Evolutionary conservation across 92 coral and sea anemone species (phyloP).

Genomic region (Epizoanthus scotinus): DNA sequence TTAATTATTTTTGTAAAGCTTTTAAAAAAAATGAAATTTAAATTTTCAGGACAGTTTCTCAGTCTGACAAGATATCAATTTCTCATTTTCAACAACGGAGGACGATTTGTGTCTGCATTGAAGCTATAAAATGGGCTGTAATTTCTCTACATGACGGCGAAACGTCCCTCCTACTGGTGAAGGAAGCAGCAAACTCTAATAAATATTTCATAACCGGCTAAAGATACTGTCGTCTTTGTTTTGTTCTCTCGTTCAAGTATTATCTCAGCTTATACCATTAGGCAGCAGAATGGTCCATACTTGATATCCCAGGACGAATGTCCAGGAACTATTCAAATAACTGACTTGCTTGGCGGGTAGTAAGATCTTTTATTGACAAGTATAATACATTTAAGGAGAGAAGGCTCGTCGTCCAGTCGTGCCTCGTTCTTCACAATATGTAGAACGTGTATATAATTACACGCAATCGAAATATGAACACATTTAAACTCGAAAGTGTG

Average conservation of each 20-base stretch:
- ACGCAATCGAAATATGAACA: neutral
- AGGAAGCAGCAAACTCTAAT: slow-evolving; percentile 43
- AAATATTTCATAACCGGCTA: slow-evolving; percentile 52
- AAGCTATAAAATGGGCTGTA: neutral
- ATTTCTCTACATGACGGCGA: neutral
- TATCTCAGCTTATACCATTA: neutral
- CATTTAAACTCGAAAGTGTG: neutral
- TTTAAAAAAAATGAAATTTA: too few species aligned
- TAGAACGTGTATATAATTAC: neutral
- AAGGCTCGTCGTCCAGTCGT: neutral
- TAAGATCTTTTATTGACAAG: neutral
- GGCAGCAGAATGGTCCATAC: too few species aligned
- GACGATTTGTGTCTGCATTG: neutral
- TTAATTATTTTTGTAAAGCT: too few species aligned
- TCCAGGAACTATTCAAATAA: too few species aligned
- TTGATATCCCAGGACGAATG: too few species aligned
- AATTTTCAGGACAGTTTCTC: too few species aligned
- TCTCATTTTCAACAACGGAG: too few species aligned
- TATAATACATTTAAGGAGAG: neutral
- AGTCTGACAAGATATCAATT: too few species aligned
- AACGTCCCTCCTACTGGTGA: neutral
- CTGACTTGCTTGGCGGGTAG: too few species aligned
- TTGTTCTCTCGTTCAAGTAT: neutral
- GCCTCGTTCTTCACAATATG: neutral
- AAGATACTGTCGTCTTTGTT: slow-evolving; percentile 18